Evolutionary conservation across 2,888 invertebrate species (phyloP).

Genomic region (Coenonympha arcania): DNA sequence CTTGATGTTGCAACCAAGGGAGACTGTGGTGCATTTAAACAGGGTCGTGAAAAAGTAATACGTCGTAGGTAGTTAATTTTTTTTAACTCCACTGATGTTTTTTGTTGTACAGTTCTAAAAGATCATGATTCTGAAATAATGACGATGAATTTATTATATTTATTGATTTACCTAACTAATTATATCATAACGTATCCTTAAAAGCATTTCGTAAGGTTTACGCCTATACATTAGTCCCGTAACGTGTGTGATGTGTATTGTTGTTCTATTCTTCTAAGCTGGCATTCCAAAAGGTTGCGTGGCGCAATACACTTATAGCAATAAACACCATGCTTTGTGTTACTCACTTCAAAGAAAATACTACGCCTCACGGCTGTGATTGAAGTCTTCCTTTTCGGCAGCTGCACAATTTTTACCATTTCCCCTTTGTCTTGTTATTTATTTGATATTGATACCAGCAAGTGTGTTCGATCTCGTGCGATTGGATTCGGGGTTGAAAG

Average conservation of each 20-base stretch:
- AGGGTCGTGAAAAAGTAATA: slow-evolving; percentile 11
- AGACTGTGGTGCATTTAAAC: slow-evolving; percentile 63
- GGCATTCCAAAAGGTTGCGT: slow-evolving; percentile 42
- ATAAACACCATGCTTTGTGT: slow-evolving; percentile 54
- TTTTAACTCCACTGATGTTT: not conserved
- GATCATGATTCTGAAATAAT: slow-evolving; percentile 15
- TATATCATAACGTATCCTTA: too few relatives aligned
- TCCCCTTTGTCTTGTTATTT: slow-evolving; percentile 24
- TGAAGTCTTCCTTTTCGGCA: slow-evolving; percentile 54
- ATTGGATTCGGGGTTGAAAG: slow-evolving; percentile 3
- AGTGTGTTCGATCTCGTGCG: slow-evolving; percentile 11
- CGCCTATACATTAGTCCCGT: slow-evolving; percentile 22
- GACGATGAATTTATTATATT: slow-evolving; percentile 22
- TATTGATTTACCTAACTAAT: slow-evolving; percentile 24
- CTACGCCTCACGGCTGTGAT: slow-evolving; percentile 41
- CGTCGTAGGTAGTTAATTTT: not conserved
- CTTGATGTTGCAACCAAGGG: slow-evolving; percentile 76
- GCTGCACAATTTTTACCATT: slow-evolving; percentile 38
- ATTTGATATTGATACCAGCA: slow-evolving; percentile 20
- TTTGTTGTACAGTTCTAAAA: slow-evolving; percentile 11
- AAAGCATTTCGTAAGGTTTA: slow-evolving; percentile 26
- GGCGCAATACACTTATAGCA: slow-evolving; percentile 43
- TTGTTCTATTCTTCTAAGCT: slow-evolving; percentile 29
- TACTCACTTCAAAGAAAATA: slow-evolving; percentile 53
- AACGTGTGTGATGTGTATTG: slow-evolving; percentile 21